phyloP scores from a whole-genome alignment of 2,797 vertebrate species.

The Nyctalus aviator region DNA sequence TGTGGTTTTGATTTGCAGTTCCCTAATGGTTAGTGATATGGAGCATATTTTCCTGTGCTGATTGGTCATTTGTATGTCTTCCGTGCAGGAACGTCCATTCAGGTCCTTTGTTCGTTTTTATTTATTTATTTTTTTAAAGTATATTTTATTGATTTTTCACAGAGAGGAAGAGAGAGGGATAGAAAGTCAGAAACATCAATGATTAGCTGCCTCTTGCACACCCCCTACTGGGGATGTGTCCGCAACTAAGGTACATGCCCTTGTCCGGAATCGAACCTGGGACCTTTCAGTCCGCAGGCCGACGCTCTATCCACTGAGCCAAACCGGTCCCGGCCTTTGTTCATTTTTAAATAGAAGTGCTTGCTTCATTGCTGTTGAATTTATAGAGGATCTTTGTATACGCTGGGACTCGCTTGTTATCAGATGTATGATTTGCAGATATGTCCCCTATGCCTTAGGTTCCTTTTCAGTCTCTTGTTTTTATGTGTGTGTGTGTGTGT shows the following conservation, averaged over 20 bases:
- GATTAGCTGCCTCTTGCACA: too few species aligned
- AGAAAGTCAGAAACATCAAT: too few species aligned
- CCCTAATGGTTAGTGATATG: neutral
- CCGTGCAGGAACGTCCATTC: neutral
- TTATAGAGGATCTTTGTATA: neutral
- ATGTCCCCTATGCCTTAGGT: neutral
- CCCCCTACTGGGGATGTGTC: too few species aligned
- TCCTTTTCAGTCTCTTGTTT: neutral
- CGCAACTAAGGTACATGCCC: too few species aligned
- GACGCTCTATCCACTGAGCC: too few species aligned
- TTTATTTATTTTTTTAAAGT: too few species aligned
- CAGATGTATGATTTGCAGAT: neutral
- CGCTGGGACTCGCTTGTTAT: neutral
- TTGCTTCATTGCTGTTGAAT: neutral
- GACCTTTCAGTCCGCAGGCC: too few species aligned
- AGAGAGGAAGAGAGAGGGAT: too few species aligned
- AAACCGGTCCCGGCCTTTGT: too few species aligned
- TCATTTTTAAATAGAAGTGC: neutral
- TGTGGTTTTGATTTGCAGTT: conserved; percentile 25
- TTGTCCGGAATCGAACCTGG: too few species aligned
- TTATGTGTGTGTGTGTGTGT: neutral
- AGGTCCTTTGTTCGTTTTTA: neutral
- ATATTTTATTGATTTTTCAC: too few species aligned
- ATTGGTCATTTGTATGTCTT: neutral
- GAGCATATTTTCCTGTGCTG: neutral